A percentile compares a stretch with the other conserved stretches of the same genome.
Evolutionary conservation across 2,113 vertebrate genomes (phyloP).

Genomic region (Tachuris rubrigastra): DNA sequence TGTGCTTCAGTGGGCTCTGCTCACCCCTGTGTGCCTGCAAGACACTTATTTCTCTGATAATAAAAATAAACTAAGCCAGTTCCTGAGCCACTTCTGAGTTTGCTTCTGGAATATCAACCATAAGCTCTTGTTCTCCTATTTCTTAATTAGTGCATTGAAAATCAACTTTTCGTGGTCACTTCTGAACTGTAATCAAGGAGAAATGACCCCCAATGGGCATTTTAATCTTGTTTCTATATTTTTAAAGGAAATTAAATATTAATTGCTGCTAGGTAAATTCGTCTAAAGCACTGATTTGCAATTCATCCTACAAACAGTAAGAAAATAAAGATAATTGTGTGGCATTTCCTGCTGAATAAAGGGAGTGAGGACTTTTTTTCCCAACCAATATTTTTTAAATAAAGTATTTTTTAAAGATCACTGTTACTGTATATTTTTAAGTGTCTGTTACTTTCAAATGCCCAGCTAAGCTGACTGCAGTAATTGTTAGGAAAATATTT

Average conservation of each 20-base stretch:
- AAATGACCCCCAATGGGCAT: constrained; percentile 35
- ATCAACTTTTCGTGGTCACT: constrained; percentile 3
- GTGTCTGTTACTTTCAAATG: constrained; percentile 26
- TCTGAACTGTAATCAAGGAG: constrained; percentile 40
- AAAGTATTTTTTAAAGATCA: constrained; percentile 54
- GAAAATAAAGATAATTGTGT: constrained; percentile 66
- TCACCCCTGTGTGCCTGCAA: neutral
- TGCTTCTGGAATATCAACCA: neutral
- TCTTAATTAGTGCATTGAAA: constrained; percentile 51
- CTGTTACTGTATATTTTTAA: neutral
- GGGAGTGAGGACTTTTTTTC: neutral
- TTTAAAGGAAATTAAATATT: constrained; percentile 58
- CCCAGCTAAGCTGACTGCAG: neutral
- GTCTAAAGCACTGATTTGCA: constrained; percentile 33
- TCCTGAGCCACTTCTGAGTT: constrained; percentile 21
- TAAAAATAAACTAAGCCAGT: constrained; percentile 19
- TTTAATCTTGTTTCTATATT: constrained; percentile 58
- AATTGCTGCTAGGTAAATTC: constrained; percentile 45
- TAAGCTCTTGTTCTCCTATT: neutral
- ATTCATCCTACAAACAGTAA: constrained; percentile 52
- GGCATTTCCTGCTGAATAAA: constrained; percentile 59
- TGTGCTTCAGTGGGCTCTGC: neutral
- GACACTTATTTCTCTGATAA: neutral
- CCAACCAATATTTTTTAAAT: constrained; percentile 33
- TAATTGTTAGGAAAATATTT: constrained; percentile 52